phyloP scores from a whole-genome alignment of 2,888 invertebrate genomes.

The Hemicrepidius hirtus region DNA sequence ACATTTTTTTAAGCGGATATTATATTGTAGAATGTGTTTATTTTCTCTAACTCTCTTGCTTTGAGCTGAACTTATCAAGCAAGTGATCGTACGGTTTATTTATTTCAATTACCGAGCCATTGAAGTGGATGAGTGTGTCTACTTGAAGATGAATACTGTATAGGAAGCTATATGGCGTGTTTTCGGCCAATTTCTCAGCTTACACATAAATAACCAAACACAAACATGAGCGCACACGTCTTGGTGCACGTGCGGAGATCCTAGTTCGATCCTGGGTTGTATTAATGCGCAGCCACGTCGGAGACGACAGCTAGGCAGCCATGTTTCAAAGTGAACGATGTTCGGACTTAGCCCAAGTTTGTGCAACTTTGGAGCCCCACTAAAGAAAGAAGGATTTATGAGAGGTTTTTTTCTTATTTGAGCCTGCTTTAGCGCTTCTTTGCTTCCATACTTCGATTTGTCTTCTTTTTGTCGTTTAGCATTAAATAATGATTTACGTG shows the following conservation, averaged over 20 bases:
- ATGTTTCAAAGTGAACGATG: constrained; percentile 72
- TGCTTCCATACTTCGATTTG: constrained; percentile 70
- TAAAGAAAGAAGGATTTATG: constrained; percentile 71
- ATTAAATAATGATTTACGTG: constrained; percentile 71
- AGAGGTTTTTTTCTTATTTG: constrained; percentile 66
- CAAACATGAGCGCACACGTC: constrained; percentile 54
- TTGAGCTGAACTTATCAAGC: constrained; percentile 10
- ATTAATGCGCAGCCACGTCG: constrained; percentile 70
- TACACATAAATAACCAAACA: constrained; percentile 51
- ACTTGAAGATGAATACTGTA: constrained; percentile 43
- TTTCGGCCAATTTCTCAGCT: constrained; percentile 50
- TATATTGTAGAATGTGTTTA: too few species aligned
- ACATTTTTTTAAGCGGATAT: background rate
- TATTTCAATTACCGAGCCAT: constrained; percentile 33
- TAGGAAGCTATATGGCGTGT: constrained; percentile 49
- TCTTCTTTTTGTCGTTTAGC: constrained; percentile 72
- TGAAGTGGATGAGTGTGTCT: constrained; percentile 38
- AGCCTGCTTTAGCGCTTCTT: constrained; percentile 65
- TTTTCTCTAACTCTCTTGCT: too few species aligned
- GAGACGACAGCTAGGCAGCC: constrained; percentile 69
- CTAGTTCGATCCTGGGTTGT: constrained; percentile 62
- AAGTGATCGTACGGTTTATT: constrained; percentile 19
- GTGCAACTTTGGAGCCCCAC: constrained; percentile 69
- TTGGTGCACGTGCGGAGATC: constrained; percentile 59
- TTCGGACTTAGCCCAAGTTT: constrained; percentile 71